Evolutionary conservation across 2,888 invertebrate species (phyloP).

Genomic region (Alcis repandata): DNA sequence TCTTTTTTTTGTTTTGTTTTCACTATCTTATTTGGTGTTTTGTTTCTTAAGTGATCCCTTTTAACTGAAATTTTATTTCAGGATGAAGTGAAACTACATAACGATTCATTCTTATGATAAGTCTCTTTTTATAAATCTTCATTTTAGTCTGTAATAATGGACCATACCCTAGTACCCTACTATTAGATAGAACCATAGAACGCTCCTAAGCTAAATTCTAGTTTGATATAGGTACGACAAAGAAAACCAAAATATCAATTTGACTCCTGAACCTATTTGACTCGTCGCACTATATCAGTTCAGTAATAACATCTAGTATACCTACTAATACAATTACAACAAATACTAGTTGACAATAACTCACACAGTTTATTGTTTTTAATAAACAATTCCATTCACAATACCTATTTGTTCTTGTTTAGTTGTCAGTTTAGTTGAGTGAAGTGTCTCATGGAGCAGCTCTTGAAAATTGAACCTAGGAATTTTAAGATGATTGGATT

Average conservation of each 20-base stretch:
- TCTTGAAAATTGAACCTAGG: conserved; percentile 47
- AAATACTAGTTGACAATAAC: neutral
- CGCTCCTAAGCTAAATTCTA: no score
- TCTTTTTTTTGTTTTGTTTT: no score
- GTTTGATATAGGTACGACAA: no score
- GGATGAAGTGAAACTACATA: no score
- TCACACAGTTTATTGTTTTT: conserved; percentile 5
- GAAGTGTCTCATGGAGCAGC: conserved; percentile 51
- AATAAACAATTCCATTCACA: conserved; percentile 14
- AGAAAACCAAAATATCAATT: neutral
- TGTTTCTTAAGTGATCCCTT: no score
- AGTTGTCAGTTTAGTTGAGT: conserved; percentile 19
- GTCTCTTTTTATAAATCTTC: no score
- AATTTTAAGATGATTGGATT: conserved; percentile 60
- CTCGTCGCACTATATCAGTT: neutral
- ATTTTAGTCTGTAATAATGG: no score
- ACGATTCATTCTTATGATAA: no score
- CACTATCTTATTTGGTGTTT: no score
- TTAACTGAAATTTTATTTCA: no score
- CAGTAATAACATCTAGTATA: neutral
- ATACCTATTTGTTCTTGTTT: conserved; percentile 7
- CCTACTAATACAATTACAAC: neutral
- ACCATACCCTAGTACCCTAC: no score
- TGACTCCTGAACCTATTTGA: neutral
- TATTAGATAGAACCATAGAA: no score